Conservation (phyloP, 2,888 invertebrate species). For the Thalpophila matura region DNA sequence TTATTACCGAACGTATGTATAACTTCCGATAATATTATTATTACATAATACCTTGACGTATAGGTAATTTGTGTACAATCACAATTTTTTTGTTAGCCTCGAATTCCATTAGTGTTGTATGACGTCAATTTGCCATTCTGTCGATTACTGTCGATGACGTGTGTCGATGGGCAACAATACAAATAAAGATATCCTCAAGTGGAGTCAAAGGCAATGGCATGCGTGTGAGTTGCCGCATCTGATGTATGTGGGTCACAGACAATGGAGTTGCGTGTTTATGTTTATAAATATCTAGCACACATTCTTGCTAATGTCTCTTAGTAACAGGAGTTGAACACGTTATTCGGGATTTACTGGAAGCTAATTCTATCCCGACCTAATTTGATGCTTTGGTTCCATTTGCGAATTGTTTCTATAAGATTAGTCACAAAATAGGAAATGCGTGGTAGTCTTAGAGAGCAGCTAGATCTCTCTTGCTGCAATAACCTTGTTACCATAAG, state of each 20-base stretch:
- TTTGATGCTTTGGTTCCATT: constrained; percentile 40
- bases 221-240: constrained; percentile 58
- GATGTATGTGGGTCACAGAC: constrained; percentile 73
- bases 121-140: constrained; percentile 63
- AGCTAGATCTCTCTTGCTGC: constrained; percentile 22
- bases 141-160: constrained; percentile 71
- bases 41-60: constrained; percentile 5
- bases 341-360: constrained; percentile 29
- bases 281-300: constrained; percentile 67
- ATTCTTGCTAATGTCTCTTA: constrained; percentile 58
- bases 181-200: constrained; percentile 62
- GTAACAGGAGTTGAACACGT: constrained; percentile 43
- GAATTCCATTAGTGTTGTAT: constrained; percentile 50
- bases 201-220: constrained; percentile 57
- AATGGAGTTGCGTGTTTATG: constrained; percentile 74
- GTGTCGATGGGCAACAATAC: constrained; percentile 58
- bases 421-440: not conserved
- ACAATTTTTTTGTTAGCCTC: constrained; percentile 42
- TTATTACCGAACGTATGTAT: not conserved
- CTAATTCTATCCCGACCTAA: constrained; percentile 48
- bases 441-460: constrained; percentile 2
- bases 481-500: constrained; percentile 30
- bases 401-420: constrained; percentile 4
- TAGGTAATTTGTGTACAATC: constrained; percentile 30
- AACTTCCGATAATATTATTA: constrained; percentile 10